Conservation (phyloP, 92 coral and sea anemone genomes). For the Scolanthus callimorphus region DNA sequence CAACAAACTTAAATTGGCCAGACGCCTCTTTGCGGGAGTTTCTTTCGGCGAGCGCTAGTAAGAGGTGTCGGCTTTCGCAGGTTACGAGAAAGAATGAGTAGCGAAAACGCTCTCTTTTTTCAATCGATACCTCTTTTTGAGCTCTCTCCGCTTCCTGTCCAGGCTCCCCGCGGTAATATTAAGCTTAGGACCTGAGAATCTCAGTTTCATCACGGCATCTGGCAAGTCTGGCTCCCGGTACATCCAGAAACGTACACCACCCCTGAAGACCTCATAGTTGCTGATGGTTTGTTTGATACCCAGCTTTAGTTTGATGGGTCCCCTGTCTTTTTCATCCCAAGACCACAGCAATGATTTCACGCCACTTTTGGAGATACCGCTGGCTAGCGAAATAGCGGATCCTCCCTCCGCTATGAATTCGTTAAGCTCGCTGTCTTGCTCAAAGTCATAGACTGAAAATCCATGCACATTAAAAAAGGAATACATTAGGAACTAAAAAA, state of each 20-base stretch:
- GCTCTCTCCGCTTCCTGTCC: not conserved
- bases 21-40: too few species aligned
- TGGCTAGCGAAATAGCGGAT: not conserved
- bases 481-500: too few species aligned
- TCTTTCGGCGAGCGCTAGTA: too few species aligned
- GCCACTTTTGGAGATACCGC: not conserved
- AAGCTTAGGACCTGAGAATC: not conserved
- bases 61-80: too few species aligned
- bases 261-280: constrained; percentile 11
- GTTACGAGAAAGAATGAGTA: too few species aligned
- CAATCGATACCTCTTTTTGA: too few species aligned
- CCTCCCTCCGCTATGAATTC: not conserved
- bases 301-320: not conserved
- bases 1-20: not conserved
- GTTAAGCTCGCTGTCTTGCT: not conserved
- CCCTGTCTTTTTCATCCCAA: not conserved
- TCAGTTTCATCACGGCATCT: constrained; percentile 1
- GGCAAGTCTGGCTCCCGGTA: constrained; percentile 13
- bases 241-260: constrained; percentile 62
- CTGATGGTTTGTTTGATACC: not conserved
- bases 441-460: constrained; percentile 1
- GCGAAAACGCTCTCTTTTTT: too few species aligned
- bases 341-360: not conserved
- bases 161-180: not conserved
- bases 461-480: too few species aligned